Evolutionary conservation across 2,113 vertebrate species (phyloP), one percentile per base, ranked within the genome.

Genomic region (Narcine bancroftii): DNA sequence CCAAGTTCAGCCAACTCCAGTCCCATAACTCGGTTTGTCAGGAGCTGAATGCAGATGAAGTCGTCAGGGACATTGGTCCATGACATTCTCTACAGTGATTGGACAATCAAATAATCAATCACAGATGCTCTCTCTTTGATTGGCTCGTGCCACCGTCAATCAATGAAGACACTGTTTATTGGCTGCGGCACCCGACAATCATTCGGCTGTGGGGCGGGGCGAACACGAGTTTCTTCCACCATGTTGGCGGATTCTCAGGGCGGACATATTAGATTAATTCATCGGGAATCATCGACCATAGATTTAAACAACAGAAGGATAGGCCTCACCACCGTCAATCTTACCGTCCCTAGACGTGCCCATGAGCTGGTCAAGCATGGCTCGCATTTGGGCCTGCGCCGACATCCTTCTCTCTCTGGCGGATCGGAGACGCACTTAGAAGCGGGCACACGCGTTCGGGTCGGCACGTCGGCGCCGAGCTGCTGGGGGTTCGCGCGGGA

Each of bases 361-460:
- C 98, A 99, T 99, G 92, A 99, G 96, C 96, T 99, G 98, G 96
- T 99, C 98, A 96, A 99, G 96, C 98, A 99, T 99, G 92, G 98
- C 98, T 95, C 98, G 95, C 98, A 99, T 99, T 95, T 99, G 98
- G 93, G 98, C 98, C 95, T 99, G 98, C 95, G 98, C 98, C 97
- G 98, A 99, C 98, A 99, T 99, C 93, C 93, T 95, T 69, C 60
- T n/a, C 50, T 42, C 66, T 65, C 45, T 39, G 11, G 7, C 29
- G 65, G 89, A 69, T 87, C 81, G 24, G 63, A 45, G 50, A 15
- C 24, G 29, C 60, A 69, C 24, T 69, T 42, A 47, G 42, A 47
- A 26, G 6, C 36, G 26, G 65, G 17, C 1, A 69, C 24, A 0
- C 9, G n/a, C 53, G 26, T 56, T 73, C 21, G 3, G 33, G n/a